Conservation (phyloP, 1,140 invertebrate genomes). For the Chironomus striatipennis region DNA sequence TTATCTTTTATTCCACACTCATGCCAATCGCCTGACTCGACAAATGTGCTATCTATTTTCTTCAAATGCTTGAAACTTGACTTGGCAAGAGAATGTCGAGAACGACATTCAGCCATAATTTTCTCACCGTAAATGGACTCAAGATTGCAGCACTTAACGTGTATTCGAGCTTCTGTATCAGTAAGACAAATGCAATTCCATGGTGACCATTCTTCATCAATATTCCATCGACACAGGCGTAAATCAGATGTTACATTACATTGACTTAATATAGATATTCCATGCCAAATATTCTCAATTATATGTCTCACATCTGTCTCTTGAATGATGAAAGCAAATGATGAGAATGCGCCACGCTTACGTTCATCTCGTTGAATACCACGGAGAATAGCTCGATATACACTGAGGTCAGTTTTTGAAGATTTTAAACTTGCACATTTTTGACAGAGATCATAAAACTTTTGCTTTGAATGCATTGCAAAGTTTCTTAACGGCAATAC, state of each 20-base stretch:
- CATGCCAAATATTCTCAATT: constrained; percentile 53
- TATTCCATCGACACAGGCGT: constrained; percentile 47
- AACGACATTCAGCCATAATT: constrained; percentile 36
- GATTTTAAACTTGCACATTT: constrained; percentile 34
- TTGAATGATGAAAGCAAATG: constrained; percentile 47
- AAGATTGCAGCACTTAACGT: constrained; percentile 42
- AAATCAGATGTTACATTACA: constrained; percentile 44
- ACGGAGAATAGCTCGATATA: constrained; percentile 45
- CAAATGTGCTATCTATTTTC: constrained; percentile 34
- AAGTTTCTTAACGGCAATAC: constrained; percentile 34
- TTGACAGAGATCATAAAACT: constrained; percentile 37
- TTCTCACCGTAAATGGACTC: constrained; percentile 43
- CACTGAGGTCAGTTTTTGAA: constrained; percentile 22
- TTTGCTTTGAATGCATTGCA: constrained; percentile 35
- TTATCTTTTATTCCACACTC: constrained; percentile 36
- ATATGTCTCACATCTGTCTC: constrained; percentile 49
- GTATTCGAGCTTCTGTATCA: constrained; percentile 46
- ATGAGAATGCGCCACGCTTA: constrained; percentile 40
- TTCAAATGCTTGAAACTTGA: constrained; percentile 36
- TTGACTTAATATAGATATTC: constrained; percentile 51
- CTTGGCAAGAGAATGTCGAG: constrained; percentile 34
- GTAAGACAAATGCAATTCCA: constrained; percentile 60
- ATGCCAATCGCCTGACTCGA: constrained; percentile 38
- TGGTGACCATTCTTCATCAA: constrained; percentile 49
- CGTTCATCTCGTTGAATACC: constrained; percentile 47